These are phyloP conservation scores for Venturia canescens DNA, from an alignment of 1,140 invertebrate genomes.

Conservation along the genomic window DNA sequence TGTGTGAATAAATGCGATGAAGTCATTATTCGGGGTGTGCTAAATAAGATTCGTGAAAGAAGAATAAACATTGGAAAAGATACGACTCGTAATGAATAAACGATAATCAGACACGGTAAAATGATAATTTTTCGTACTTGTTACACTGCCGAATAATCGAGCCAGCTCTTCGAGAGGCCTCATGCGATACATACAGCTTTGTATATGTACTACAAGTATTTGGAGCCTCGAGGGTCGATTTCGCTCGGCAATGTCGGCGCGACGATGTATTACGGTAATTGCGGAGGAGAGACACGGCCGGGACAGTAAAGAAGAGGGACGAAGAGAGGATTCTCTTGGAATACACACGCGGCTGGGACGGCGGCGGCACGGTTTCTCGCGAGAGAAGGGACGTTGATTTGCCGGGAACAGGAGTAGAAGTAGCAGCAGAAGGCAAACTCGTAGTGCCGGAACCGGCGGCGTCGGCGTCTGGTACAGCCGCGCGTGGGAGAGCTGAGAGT, in stretches of 20 bases:
- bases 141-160: slow-evolving; percentile 19
- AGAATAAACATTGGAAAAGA: neutral
- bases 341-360: slow-evolving; percentile 21
- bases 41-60: no score
- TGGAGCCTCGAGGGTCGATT: slow-evolving; percentile 40
- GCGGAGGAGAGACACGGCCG: slow-evolving; percentile 55
- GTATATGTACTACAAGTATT: slow-evolving; percentile 9
- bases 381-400: slow-evolving; percentile 47
- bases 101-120: slow-evolving; percentile 5
- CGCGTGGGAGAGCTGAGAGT: slow-evolving; percentile 58
- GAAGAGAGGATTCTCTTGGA: slow-evolving; percentile 31
- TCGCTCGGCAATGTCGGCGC: slow-evolving; percentile 51
- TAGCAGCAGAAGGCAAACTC: slow-evolving; percentile 46
- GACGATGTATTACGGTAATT: slow-evolving; percentile 70
- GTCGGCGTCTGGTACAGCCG: slow-evolving; percentile 41
- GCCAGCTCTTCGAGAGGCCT: slow-evolving; percentile 1
- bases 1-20: no score
- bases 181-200: neutral
- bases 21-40: no score
- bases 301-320: neutral
- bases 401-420: slow-evolving; percentile 47
- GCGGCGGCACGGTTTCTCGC: slow-evolving; percentile 24
- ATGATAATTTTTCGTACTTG: slow-evolving; percentile 3
- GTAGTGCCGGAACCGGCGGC: slow-evolving; percentile 48
- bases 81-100: neutral